These are phyloP conservation scores for Thymelicus acteon DNA, from an alignment of 2,888 invertebrate genomes.

Conservation along the genomic window DNA sequence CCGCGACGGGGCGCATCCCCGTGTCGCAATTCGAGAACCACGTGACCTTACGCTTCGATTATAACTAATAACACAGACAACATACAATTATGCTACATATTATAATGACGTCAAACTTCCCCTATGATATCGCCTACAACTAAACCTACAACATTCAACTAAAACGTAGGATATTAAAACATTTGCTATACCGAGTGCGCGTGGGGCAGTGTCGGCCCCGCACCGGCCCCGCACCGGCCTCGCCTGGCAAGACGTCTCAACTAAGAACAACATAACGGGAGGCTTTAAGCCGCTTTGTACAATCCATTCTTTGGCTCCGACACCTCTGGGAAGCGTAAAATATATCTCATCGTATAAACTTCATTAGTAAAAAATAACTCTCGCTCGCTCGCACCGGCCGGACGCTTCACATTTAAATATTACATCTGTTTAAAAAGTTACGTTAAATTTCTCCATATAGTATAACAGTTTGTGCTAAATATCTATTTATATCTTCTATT, in stretches of 20 bases:
- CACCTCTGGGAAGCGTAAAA: slow-evolving; percentile 76
- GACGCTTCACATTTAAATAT: slow-evolving; percentile 10
- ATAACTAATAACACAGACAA: slow-evolving; percentile 21
- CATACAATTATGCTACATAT: slow-evolving; percentile 12
- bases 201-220: not conserved
- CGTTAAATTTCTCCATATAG: slow-evolving; percentile 23
- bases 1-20: too few species aligned
- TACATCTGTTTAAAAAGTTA: slow-evolving; percentile 17
- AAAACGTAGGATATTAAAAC: not conserved
- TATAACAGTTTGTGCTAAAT: slow-evolving; percentile 22
- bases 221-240: not conserved
- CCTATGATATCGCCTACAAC: not conserved
- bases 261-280: slow-evolving; percentile 36
- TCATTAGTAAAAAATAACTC: slow-evolving; percentile 51
- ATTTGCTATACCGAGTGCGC: too few species aligned
- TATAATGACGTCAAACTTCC: not conserved
- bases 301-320: slow-evolving; percentile 74
- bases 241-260: slow-evolving; percentile 26
- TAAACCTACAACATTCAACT: slow-evolving; percentile 1
- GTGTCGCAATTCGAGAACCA: not conserved
- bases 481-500: slow-evolving; percentile 18
- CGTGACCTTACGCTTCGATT: slow-evolving; percentile 1
- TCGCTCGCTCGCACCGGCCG: slow-evolving; percentile 47
- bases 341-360: slow-evolving; percentile 60
- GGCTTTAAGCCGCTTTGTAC: slow-evolving; percentile 75